These are phyloP conservation scores for Rhynchomys soricoides DNA, from an alignment of 2,113 vertebrate genomes.

Conservation along the genomic window DNA sequence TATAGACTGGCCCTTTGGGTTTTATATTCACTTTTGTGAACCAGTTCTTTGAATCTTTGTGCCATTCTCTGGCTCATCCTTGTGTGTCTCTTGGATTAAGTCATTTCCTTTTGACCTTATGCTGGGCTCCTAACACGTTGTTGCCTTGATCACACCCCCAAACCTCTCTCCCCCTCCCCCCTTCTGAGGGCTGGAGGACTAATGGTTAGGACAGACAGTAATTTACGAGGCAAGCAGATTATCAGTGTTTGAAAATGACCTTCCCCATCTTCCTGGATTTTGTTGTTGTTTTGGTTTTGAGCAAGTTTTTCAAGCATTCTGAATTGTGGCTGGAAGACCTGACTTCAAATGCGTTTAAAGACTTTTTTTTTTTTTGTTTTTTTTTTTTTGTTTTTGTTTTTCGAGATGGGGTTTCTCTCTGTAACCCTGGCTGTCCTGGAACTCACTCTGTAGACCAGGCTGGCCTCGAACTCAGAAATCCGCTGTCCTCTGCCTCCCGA, in stretches of 20 bases:
- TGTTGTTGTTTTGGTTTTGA: not conserved
- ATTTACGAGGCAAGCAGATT: not conserved
- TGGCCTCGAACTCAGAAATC: too few species aligned
- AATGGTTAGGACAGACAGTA: not conserved
- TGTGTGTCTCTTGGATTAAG: constrained; percentile 75
- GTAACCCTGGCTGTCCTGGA: too few species aligned
- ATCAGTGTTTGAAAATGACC: not conserved
- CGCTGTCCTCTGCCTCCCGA: too few species aligned
- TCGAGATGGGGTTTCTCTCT: too few species aligned
- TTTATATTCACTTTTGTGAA: not conserved
- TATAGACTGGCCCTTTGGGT: not conserved
- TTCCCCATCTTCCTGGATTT: not conserved
- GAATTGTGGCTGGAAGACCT: not conserved
- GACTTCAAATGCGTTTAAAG: not conserved
- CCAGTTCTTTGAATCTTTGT: not conserved
- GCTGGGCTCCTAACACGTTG: constrained; percentile 70
- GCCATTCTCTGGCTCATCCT: constrained; percentile 48
- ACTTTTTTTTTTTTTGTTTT: too few species aligned
- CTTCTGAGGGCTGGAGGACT: not conserved
- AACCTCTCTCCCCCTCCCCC: constrained; percentile 49
- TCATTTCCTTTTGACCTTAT: constrained; percentile 81
- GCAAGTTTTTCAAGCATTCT: not conserved
- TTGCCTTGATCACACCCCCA: constrained; percentile 76
- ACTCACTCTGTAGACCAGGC: too few species aligned
- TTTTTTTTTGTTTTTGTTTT: too few species aligned